Base-by-base conservation (phyloP, 2,797 vertebrate species). In the Gorsachius magnificus region DNA sequence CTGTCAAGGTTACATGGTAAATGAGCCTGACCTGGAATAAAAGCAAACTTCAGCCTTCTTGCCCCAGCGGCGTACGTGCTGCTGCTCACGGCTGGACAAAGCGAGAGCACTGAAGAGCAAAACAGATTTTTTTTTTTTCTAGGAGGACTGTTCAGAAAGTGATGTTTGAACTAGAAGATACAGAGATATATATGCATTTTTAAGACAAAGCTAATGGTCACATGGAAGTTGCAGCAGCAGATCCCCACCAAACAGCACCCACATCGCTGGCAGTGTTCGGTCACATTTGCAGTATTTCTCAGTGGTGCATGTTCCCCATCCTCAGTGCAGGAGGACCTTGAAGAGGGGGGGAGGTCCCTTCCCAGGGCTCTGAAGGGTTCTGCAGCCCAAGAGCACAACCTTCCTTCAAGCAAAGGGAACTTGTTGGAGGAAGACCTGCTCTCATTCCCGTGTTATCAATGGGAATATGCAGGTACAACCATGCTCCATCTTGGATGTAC, bases 11-110 rank as follows among this genome's bases (percentile, higher is more conserved):
- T 91, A 93, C 93, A 15, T 4, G 2, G 71, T 76, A 85, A 66
- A 85, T 4, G 19, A 4, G 24, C 63, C 92, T 96, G 95, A 76
- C 54, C 79, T 77, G 89, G 68, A 93, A 68, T 31, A 29, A 69
- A 94, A 66, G 48, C 48, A 82, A 90, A 94, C 68, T 89, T 87
- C 53, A 51, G 25, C 17, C n/a, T 48, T 68, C 64, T 18, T 46
- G 60, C 33, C 43, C 26, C 38, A 33, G 45, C 43, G 64, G 78
- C 1, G 0, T 36, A n/a, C 0, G 0, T 45, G 57, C 63, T 68
- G 51, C 63, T 74, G 53, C 63, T 79, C 61, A 35, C 0, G 1
- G 25, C 46, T 50, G 38, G 45, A 9, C 11, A 19, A 75, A 61
- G 57, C 51, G 35, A 66, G 43, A 60, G 6, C 69, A 43, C 24